phyloP scores from a whole-genome alignment of 2,797 vertebrate species.

The Sibirionetta formosa region DNA sequence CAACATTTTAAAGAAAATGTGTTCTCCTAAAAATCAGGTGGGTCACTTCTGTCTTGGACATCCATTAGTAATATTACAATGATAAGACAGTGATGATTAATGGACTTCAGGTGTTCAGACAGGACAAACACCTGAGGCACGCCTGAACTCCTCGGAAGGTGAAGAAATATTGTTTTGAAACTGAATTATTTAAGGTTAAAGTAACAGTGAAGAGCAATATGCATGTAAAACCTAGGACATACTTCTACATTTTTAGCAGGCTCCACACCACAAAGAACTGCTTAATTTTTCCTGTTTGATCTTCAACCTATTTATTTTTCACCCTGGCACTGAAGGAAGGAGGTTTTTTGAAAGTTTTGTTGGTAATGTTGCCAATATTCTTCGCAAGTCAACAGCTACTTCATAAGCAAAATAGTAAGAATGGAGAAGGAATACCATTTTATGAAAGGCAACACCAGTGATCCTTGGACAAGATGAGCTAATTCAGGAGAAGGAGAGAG shows the following conservation, averaged over 20 bases:
- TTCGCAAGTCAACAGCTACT: not conserved
- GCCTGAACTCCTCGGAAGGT: not conserved
- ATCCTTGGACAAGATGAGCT: not conserved
- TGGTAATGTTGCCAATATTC: not conserved
- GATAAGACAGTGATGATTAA: constrained; percentile 13
- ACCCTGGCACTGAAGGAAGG: not conserved
- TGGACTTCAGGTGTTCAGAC: not conserved
- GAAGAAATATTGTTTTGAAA: not conserved
- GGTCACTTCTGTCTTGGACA: not conserved
- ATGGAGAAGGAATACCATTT: not conserved
- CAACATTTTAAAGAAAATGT: not conserved
- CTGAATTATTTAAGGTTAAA: not conserved
- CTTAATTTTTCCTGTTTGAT: not conserved
- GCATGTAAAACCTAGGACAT: not conserved
- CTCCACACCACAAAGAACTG: not conserved
- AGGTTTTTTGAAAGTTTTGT: not conserved
- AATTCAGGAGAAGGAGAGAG: not conserved
- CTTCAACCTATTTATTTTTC: not conserved
- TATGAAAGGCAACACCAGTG: not conserved
- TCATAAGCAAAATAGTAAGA: not conserved
- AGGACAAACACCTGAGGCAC: not conserved
- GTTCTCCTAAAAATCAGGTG: not conserved
- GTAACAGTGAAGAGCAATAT: not conserved
- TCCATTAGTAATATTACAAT: constrained; percentile 3
- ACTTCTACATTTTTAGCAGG: not conserved